Base-by-base conservation (phyloP, 2,797 vertebrate species). In the Masticophis lateralis region DNA sequence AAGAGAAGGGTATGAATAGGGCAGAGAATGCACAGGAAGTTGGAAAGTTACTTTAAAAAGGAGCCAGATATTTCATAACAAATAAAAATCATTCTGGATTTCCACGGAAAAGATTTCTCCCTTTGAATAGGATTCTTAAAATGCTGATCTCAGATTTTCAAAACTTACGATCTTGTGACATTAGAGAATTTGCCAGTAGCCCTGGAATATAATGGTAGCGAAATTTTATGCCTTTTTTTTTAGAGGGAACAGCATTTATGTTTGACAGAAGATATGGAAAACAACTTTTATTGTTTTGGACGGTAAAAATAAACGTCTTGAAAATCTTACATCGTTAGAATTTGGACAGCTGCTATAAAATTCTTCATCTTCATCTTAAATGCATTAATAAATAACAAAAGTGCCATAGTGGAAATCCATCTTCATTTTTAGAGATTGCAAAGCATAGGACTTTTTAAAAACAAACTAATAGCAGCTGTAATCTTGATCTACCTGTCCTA, bases 221-320 rank as follows among this genome's bases (percentile, higher is more conserved):
- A 95, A 97, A 97, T 98, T 97, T 97, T 96, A 93, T 95, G 94
- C 96, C 94, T 91, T 20, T 25, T 47, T 47, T 57, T 86, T 61
- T 56, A 20, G 94, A 94, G 94, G 95, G 96, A 94, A 94, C 95
- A 95, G 88, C 95, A 97, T 95, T 97, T 97, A 97, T 96, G 92
- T 97, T 97, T 96, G 94, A 97, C 95, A 95, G 96, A 97, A 97
- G 97, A 97, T 95, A 97, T 9, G 94, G 97, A 97, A 98, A 98
- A 98, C 97, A 98, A 97, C 95, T 98, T 98, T 98, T 98, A 98
- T 96, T 93, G 95, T 94, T 51, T 95, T 95, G 95, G 96, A 95
- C 97, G 96, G 96, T 98, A 98, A 98, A 98, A 98, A 95, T 97
- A 98, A 98, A 98, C 97, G 97, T 98, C 97, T 97, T 97, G 95